Base-by-base conservation (phyloP, 2,888 invertebrate species). In the Dione vanillae region DNA sequence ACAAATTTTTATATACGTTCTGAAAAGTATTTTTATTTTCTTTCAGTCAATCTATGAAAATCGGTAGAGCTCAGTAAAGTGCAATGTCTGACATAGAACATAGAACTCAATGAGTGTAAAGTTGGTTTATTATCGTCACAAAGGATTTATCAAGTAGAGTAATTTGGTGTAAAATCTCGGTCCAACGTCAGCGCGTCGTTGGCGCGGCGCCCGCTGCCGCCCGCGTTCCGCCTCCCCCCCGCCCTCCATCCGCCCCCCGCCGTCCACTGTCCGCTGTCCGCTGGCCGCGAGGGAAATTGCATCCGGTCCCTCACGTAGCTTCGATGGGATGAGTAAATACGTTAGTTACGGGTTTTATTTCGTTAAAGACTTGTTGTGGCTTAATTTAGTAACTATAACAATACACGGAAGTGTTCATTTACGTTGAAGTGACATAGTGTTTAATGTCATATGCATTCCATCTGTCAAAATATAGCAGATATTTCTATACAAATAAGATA, bases 61-160 rank as follows among this genome's bases (percentile, higher is more conserved):
- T n/a, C 10, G 27, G n/a, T 56, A 56, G 40, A 19, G 37, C 19
- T 20, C 51, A 51, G 2, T 16, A 16, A n/a, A 35, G 54, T 54
- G n/a, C 14, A 16, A n/a, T 37, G 35, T 52, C 35, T 54, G 10
- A 54, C 9, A 9, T 54, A 2, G 45, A 47, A 27, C 27, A 9
- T 54, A 16, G 37, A 40, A 40, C 16, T 56, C 56, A 56, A 56
- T 40, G 37, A 56, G 56, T 35, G 45, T 61, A 11, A 61, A 27
- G n/a, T 27, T 43, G 61, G 43, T 45, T 61, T 45, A 61, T 45
- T 43, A 61, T n/a, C 27, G 61, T 61, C 27, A n/a, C 61, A 45
- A 45, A 61, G 27, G 45, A 61, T 45, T 61, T 61, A 35, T 61
- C 45, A 61, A 61, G 27, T 27, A 43, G 45, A 61, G 27, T 61